Conservation (phyloP, 1,140 invertebrate genomes). For the Papilio dardanus region DNA sequence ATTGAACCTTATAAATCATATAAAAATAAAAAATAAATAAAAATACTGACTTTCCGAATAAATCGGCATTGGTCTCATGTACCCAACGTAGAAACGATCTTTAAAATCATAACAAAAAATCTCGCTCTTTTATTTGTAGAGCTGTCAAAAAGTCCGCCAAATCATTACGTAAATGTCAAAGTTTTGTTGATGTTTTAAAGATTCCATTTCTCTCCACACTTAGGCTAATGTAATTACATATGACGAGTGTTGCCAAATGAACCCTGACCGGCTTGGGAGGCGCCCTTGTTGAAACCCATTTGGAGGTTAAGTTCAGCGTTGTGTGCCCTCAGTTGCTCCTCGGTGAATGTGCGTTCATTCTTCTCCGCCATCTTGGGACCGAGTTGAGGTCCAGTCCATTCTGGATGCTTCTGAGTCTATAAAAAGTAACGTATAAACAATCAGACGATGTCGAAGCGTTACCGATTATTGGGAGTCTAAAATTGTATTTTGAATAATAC, state of each 20-base stretch:
- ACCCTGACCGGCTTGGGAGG: constrained; percentile 92
- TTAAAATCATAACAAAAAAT: constrained; percentile 11
- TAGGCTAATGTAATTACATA: constrained; percentile 85
- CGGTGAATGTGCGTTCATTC: constrained; percentile 95
- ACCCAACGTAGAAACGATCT: constrained; percentile 33
- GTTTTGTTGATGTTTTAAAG: constrained; percentile 36
- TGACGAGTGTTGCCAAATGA: constrained; percentile 98
- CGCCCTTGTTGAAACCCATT: constrained; percentile 98
- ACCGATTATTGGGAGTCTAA: background rate
- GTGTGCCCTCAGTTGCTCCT: constrained; percentile 95
- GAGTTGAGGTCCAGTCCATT: constrained; percentile 93
- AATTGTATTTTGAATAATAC: constrained; percentile 69
- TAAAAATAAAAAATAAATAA: constrained; percentile 48
- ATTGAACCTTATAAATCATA: constrained; percentile 40
- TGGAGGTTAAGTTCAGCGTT: constrained; percentile 96
- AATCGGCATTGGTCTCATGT: constrained; percentile 44
- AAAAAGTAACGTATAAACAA: constrained; percentile 39
- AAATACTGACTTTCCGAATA: constrained; percentile 58
- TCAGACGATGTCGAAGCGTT: background rate
- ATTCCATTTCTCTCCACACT: constrained; percentile 18
- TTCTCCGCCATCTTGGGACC: constrained; percentile 98
- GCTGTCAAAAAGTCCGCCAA: constrained; percentile 20
- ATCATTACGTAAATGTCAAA: constrained; percentile 40
- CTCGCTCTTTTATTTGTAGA: background rate
- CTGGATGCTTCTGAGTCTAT: constrained; percentile 96